Evolutionary conservation across 1,140 invertebrate species (phyloP).

Genomic region (Ceratina japonica): DNA sequence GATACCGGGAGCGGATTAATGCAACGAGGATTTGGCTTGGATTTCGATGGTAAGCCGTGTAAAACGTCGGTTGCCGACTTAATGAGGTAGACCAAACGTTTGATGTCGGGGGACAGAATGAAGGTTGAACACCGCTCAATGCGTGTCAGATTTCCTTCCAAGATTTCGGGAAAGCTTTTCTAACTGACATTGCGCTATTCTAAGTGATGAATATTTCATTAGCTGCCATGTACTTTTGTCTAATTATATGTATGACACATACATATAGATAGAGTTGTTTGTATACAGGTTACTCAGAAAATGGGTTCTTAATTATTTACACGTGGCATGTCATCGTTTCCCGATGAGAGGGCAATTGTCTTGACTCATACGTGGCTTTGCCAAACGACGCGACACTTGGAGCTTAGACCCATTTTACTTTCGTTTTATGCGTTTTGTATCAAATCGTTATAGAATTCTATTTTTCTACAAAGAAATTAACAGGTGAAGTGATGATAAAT

Average conservation of each 20-base stretch:
- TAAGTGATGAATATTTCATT: no score
- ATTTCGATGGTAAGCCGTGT: no score
- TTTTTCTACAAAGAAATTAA: constrained; percentile 2
- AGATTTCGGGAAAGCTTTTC: no score
- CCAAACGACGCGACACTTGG: constrained; percentile 7
- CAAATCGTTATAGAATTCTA: background rate
- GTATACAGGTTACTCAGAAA: background rate
- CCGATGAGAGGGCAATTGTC: constrained; percentile 7
- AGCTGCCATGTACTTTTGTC: no score
- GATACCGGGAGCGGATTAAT: background rate
- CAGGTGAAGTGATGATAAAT: no score
- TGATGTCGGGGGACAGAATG: background rate
- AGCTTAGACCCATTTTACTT: no score
- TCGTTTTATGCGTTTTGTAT: background rate
- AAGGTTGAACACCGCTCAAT: no score
- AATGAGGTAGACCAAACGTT: background rate
- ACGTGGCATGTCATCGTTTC: constrained; percentile 8
- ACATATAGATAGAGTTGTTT: constrained; percentile 7
- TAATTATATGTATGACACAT: background rate
- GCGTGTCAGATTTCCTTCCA: no score
- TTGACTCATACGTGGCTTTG: background rate
- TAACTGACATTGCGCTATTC: no score
- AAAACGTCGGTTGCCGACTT: background rate
- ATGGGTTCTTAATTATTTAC: constrained; percentile 37
- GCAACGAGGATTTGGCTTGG: background rate